Base-by-base conservation (phyloP, 53 echinoderm and acorn worm species). In the Antedon mediterranea region DNA sequence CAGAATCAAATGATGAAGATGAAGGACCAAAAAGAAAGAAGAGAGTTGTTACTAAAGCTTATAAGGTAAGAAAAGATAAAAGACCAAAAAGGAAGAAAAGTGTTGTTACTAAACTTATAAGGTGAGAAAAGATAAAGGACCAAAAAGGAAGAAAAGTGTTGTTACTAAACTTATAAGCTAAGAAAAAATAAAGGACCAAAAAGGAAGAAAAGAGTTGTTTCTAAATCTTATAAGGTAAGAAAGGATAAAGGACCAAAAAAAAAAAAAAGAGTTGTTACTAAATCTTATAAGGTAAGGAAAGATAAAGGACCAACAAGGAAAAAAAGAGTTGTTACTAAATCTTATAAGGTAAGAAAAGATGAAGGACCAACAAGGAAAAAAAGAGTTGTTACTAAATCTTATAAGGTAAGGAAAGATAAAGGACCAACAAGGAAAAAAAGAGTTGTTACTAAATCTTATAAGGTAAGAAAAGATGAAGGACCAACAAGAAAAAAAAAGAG, bases 141-240 rank as follows among this genome's bases (percentile, higher is more conserved):
- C 81, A 7, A 94, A 91, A 77, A 85, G 89, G 43, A 87, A 86
- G 34, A 84, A 42, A 78, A 79, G 86, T 18, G 89, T 91, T 0
- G 75, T 91, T 71, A 94, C 94, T 15, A 94, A 94, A 75, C 94
- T n/a, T 94, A 94, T 78, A 94, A 89, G 87, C 94, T 93, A 71
- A 72, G n/a, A n/a, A n/a, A 91, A 30, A 95, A 89, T 34, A 83
- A 89, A 14, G 91, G 80, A 30, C 77, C 81, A 4, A 94, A 91
- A 78, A 85, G 89, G 43, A 87, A 87, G 32, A 84, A 44, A 79
- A 78, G 86, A 13, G 89, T 92, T 0, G 73, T 91, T 72, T 94
- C 95, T 20, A 94, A 94, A 76, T 86, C 91, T 26, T 94, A 94
- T 78, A 94, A 89, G 86, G 95, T 94, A 72, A 73, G 75, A 26